These are phyloP conservation scores for Falco naumanni DNA, from an alignment of 2,797 vertebrate genomes.

Conservation along the genomic window DNA sequence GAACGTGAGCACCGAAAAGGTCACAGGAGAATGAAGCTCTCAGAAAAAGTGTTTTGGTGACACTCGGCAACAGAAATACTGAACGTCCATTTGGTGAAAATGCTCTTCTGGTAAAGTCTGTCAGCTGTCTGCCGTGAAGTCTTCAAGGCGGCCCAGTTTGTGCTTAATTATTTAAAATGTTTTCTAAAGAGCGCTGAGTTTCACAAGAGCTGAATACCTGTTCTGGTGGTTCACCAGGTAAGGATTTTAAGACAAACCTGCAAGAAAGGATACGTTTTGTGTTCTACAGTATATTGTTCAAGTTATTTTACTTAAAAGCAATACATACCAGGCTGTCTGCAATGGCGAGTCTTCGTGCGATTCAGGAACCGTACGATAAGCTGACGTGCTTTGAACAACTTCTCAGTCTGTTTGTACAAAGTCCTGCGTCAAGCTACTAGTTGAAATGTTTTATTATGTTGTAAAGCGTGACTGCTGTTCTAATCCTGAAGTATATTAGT, in stretches of 20 bases:
- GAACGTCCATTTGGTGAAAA: not conserved
- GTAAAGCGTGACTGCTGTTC: not conserved
- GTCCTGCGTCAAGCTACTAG: not conserved
- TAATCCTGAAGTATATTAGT: not conserved
- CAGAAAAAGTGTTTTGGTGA: not conserved
- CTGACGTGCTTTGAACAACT: not conserved
- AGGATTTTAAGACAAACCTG: not conserved
- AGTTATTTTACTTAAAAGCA: not conserved
- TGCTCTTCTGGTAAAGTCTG: not conserved
- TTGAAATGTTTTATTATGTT: not conserved
- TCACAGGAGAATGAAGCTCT: not conserved
- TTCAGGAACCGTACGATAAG: not conserved
- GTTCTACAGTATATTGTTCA: not conserved
- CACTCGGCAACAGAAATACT: not conserved
- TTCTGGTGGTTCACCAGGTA: not conserved
- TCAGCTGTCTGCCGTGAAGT: not conserved
- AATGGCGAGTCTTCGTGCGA: fast-evolving
- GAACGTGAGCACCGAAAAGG: not conserved
- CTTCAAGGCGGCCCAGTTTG: not conserved
- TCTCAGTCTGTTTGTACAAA: not conserved
- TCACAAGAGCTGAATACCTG: not conserved
- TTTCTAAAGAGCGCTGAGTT: fast-evolving
- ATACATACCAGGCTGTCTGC: fast-evolving
- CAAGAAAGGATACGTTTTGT: not conserved
- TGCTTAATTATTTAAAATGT: not conserved